Percentiles rank a stretch among this genome's conserved stretches.
These are phyloP conservation scores for Balaeniceps rex DNA, from an alignment of 2,113 vertebrate genomes.

Conservation along the genomic window DNA sequence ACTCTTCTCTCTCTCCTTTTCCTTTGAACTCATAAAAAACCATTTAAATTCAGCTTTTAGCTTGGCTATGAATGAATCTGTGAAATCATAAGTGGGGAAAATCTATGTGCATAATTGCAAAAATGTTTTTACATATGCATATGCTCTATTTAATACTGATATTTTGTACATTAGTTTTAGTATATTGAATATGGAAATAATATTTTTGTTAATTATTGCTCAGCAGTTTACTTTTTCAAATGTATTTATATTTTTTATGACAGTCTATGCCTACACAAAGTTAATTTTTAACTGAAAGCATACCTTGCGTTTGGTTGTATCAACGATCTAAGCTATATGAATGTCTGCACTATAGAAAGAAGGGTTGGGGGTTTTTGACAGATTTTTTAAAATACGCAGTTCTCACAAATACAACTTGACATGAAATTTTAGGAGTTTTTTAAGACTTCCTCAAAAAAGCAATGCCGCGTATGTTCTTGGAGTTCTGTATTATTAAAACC, in stretches of 20 bases:
- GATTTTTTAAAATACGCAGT: not conserved
- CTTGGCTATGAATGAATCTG: not conserved
- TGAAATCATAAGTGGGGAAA: not conserved
- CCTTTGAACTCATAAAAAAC: not conserved
- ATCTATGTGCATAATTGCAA: not conserved
- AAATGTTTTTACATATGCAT: not conserved
- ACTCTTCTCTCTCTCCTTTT: not conserved
- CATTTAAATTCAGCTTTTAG: not conserved
- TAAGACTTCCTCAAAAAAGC: not conserved
- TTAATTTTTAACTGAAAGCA: not conserved
- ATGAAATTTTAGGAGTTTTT: not conserved
- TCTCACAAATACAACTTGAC: not conserved
- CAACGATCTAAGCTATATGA: not conserved
- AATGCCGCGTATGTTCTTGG: rapidly evolving
- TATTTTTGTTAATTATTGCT: not conserved
- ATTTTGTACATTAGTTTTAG: not conserved
- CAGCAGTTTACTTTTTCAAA: not conserved
- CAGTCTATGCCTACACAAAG: not conserved
- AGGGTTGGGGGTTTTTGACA: not conserved
- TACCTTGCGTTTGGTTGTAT: not conserved
- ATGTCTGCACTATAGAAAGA: not conserved
- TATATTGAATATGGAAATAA: not conserved
- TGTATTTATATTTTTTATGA: not conserved
- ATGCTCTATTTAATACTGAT: not conserved
- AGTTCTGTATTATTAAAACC: not conserved